A percentile compares a stretch with the other conserved stretches of the same genome.
Evolutionary conservation across 2,113 vertebrate genomes (phyloP).

Genomic region (Pagrus major): DNA sequence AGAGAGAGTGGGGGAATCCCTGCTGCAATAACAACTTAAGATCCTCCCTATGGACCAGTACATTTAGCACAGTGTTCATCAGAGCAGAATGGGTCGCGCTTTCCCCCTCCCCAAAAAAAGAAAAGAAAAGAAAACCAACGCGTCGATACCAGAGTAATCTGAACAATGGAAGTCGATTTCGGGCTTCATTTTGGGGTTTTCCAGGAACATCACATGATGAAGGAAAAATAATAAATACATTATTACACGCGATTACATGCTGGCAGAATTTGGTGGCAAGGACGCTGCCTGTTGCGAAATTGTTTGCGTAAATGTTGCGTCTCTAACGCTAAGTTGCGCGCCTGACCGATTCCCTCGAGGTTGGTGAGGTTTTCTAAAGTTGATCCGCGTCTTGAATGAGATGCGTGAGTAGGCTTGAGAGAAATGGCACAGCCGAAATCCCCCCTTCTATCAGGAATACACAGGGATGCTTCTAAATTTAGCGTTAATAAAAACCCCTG

Average conservation of each 20-base stretch:
- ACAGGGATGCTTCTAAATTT: slow-evolving; percentile 9
- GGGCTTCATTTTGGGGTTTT: neutral
- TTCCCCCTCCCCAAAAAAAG: neutral
- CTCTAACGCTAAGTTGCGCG: slow-evolving; percentile 46
- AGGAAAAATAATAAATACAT: neutral
- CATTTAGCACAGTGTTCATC: slow-evolving; percentile 44
- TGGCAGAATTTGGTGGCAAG: neutral
- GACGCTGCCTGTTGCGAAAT: neutral
- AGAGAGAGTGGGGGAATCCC: slow-evolving; percentile 70
- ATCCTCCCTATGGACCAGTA: slow-evolving; percentile 49
- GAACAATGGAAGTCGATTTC: neutral
- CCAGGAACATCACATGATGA: neutral
- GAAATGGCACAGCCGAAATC: neutral
- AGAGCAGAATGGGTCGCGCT: neutral
- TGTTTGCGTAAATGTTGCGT: slow-evolving; percentile 1
- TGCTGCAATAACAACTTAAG: slow-evolving; percentile 80
- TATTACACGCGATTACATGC: neutral
- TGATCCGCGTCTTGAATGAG: slow-evolving; percentile 17
- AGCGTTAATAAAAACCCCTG: neutral
- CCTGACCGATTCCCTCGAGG: slow-evolving; percentile 1
- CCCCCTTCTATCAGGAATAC: neutral
- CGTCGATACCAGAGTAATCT: slow-evolving; percentile 8
- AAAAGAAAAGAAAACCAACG: slow-evolving; percentile 13
- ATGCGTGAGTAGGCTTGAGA: neutral
- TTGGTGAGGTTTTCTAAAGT: slow-evolving; percentile 45